These are phyloP conservation scores for Copidosoma aretas DNA, from an alignment of 2,888 invertebrate genomes.

Conservation along the genomic window DNA sequence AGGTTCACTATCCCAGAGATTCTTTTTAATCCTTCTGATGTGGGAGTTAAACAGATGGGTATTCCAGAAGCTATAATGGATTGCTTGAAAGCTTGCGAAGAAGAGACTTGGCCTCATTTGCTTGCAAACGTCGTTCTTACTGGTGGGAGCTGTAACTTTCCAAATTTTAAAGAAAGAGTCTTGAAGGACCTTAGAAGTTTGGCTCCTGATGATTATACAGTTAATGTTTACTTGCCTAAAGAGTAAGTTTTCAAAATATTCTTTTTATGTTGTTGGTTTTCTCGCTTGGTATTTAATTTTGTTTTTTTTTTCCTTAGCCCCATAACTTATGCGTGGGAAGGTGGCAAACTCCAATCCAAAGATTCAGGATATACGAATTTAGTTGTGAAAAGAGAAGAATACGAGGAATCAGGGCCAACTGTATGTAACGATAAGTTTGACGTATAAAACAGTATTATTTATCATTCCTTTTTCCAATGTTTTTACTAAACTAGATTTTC, in stretches of 20 bases:
- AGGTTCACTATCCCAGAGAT: slow-evolving; percentile 94
- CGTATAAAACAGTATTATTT: slow-evolving; percentile 51
- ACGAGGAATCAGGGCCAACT: slow-evolving; percentile 82
- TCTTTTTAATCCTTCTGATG: slow-evolving; percentile 91
- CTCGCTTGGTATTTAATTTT: slow-evolving; percentile 7
- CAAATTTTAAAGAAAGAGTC: slow-evolving; percentile 82
- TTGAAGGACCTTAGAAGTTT: slow-evolving; percentile 79
- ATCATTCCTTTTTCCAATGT: slow-evolving; percentile 15
- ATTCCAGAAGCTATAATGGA: slow-evolving; percentile 87
- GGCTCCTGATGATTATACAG: slow-evolving; percentile 78
- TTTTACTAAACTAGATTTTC: slow-evolving; percentile 10
- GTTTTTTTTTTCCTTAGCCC: slow-evolving; percentile 68
- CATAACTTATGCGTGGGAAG: slow-evolving; percentile 86
- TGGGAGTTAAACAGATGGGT: slow-evolving; percentile 91
- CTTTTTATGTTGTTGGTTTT: neutral
- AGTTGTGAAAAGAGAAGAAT: slow-evolving; percentile 82
- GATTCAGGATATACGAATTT: slow-evolving; percentile 76
- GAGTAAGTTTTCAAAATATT: slow-evolving; percentile 66
- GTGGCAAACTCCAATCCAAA: slow-evolving; percentile 78
- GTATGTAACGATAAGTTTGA: slow-evolving; percentile 68
- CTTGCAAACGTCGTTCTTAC: slow-evolving; percentile 83
- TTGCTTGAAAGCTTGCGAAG: slow-evolving; percentile 76
- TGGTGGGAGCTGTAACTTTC: slow-evolving; percentile 81
- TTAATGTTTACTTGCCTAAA: slow-evolving; percentile 74
- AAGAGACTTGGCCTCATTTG: slow-evolving; percentile 77